phyloP scores from a whole-genome alignment of 2,888 invertebrate genomes.

The Apodemia hepburni region DNA sequence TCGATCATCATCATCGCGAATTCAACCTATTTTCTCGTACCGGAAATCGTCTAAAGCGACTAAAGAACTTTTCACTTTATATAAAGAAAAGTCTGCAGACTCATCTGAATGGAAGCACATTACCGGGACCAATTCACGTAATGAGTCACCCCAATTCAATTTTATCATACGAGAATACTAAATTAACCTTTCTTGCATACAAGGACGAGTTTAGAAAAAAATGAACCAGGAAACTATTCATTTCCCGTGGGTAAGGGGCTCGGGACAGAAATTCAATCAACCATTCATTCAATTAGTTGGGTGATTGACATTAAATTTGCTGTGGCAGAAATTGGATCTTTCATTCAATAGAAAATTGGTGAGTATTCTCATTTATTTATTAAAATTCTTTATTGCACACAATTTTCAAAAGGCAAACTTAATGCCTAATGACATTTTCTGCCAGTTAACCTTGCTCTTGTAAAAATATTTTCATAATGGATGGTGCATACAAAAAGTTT shows the following conservation, averaged over 20 bases:
- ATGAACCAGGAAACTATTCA: conserved; percentile 43
- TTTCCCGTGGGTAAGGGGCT: conserved; percentile 46
- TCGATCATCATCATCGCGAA: too few species aligned
- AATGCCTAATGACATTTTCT: too few species aligned
- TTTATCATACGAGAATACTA: neutral
- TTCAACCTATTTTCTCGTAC: too few species aligned
- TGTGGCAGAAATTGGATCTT: conserved; percentile 20
- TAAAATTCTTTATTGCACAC: too few species aligned
- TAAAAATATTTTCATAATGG: too few species aligned
- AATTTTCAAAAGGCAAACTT: too few species aligned
- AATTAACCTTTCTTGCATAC: conserved; percentile 12
- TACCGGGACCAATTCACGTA: neutral
- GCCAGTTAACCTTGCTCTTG: too few species aligned
- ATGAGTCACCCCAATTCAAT: neutral
- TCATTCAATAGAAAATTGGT: conserved; percentile 15
- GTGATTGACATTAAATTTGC: conserved; percentile 48
- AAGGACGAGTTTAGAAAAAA: conserved; percentile 25
- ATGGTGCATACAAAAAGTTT: too few species aligned
- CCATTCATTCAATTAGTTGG: conserved; percentile 58
- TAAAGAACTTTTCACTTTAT: too few species aligned
- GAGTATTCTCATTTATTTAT: conserved; percentile 14
- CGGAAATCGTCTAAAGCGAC: too few species aligned
- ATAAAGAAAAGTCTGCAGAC: too few species aligned
- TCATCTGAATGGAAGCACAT: neutral
- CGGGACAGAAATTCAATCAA: conserved; percentile 52